phyloP scores from a whole-genome alignment of 1,140 invertebrate genomes.

The Halesus radiatus region DNA sequence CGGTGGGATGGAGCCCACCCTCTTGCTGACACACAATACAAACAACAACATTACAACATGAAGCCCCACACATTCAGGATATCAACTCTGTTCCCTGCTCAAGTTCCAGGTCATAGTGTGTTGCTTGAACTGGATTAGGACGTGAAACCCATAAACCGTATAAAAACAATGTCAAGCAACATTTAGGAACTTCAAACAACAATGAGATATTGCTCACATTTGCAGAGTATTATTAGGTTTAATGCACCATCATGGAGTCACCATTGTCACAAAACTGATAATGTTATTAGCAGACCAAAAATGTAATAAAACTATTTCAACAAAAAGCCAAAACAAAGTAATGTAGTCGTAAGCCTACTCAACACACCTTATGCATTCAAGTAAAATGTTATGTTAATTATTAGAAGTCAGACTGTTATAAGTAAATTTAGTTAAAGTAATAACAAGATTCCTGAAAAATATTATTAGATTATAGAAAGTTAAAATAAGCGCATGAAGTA shows the following conservation, averaged over 20 bases:
- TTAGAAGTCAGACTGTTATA: background rate
- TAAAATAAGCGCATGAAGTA: too few species aligned
- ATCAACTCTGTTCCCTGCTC: background rate
- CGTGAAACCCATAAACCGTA: constrained; percentile 28
- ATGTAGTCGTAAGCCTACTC: background rate
- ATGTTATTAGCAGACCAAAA: constrained; percentile 46
- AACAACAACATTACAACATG: constrained; percentile 69
- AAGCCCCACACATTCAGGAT: constrained; percentile 49
- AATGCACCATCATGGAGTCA: constrained; percentile 48
- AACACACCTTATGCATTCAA: constrained; percentile 20
- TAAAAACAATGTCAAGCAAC: constrained; percentile 45
- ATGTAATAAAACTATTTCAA: constrained; percentile 8
- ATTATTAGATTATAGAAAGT: background rate
- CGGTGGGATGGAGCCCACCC: constrained; percentile 89
- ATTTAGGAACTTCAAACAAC: constrained; percentile 30
- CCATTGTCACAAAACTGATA: constrained; percentile 55
- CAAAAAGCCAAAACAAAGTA: constrained; percentile 7
- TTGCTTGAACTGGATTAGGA: constrained; percentile 28
- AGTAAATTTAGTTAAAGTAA: background rate
- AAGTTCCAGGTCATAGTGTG: constrained; percentile 8
- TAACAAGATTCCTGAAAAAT: background rate
- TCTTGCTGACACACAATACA: constrained; percentile 85
- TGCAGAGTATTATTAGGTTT: constrained; percentile 13
- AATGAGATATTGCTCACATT: constrained; percentile 25
- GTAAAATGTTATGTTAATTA: background rate